These are phyloP conservation scores for Trypoxylon attenuatum DNA, from an alignment of 2,888 invertebrate genomes.

Conservation along the genomic window DNA sequence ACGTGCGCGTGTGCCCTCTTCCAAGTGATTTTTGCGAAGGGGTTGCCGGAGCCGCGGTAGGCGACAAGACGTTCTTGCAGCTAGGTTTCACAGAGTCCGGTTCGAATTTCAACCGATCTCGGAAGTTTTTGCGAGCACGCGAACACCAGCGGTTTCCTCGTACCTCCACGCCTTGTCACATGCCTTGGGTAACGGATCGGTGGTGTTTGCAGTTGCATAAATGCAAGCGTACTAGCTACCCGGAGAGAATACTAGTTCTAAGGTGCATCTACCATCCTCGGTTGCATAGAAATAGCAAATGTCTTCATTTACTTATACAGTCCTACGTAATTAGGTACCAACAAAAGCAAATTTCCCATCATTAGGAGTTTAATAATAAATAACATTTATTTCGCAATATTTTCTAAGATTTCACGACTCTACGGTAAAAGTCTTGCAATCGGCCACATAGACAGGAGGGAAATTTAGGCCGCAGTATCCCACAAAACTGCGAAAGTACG, in stretches of 20 bases:
- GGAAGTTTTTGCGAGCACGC: constrained; percentile 51
- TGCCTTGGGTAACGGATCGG: constrained; percentile 60
- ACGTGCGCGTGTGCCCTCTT: constrained; percentile 18
- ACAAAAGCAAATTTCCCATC: too few species aligned
- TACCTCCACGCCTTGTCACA: constrained; percentile 49
- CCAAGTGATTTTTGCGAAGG: constrained; percentile 34
- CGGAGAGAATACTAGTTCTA: background rate
- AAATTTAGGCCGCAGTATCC: constrained; percentile 17
- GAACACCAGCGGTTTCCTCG: constrained; percentile 56
- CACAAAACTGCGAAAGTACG: constrained; percentile 19
- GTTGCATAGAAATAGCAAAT: background rate
- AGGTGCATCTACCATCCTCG: background rate
- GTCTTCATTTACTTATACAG: too few species aligned
- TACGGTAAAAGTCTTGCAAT: background rate
- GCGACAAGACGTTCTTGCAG: constrained; percentile 34
- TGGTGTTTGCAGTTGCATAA: constrained; percentile 53
- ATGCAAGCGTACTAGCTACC: constrained; percentile 27
- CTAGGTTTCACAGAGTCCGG: constrained; percentile 50
- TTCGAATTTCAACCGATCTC: constrained; percentile 63
- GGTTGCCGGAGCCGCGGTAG: constrained; percentile 22
- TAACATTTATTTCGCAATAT: too few species aligned
- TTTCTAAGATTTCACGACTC: constrained; percentile 13
- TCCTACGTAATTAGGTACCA: too few species aligned
- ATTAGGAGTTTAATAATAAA: too few species aligned
- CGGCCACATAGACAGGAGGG: constrained; percentile 16